These are phyloP conservation scores for Rhyzopertha dominica DNA, from an alignment of 1,140 invertebrate genomes.

Conservation along the genomic window DNA sequence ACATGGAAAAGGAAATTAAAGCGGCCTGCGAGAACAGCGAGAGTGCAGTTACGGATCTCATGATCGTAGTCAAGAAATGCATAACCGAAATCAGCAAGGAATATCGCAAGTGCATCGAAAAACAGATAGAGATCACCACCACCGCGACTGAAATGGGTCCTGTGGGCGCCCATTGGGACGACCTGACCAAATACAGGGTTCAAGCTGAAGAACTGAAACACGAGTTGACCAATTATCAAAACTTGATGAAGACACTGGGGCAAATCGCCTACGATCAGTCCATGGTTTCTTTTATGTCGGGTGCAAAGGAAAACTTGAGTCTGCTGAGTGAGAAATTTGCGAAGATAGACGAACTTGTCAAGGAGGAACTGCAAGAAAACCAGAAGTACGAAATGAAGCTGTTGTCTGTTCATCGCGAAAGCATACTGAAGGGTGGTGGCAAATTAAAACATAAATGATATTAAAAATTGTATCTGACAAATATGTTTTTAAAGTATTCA, in stretches of 20 bases:
- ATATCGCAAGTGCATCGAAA: conserved; percentile 32
- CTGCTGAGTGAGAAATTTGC: conserved; percentile 19
- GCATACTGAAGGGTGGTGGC: conserved; percentile 21
- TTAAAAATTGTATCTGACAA: too few relatives aligned
- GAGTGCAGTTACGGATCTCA: conserved; percentile 28
- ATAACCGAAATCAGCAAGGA: conserved; percentile 31
- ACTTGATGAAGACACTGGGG: conserved; percentile 29
- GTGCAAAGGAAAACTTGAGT: conserved; percentile 13
- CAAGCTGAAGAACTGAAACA: conserved; percentile 29
- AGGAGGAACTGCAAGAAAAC: conserved; percentile 28
- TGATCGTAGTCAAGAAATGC: conserved; percentile 28
- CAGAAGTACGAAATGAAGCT: conserved; percentile 29
- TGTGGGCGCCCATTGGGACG: conserved; percentile 31
- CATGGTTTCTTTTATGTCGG: conserved; percentile 15
- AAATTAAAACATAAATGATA: too few relatives aligned
- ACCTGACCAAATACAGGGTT: conserved; percentile 33
- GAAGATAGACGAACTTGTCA: conserved; percentile 25
- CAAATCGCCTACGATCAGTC: conserved; percentile 29
- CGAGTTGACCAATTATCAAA: conserved; percentile 34
- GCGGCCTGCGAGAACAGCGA: conserved; percentile 30
- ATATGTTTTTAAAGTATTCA: too few relatives aligned
- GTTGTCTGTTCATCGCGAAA: conserved; percentile 22
- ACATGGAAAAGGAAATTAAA: conserved; percentile 20
- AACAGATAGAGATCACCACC: conserved; percentile 38
- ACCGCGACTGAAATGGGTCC: conserved; percentile 22